phyloP scores from a whole-genome alignment of 2,888 invertebrate genomes.

The Drosophila diplacantha region DNA sequence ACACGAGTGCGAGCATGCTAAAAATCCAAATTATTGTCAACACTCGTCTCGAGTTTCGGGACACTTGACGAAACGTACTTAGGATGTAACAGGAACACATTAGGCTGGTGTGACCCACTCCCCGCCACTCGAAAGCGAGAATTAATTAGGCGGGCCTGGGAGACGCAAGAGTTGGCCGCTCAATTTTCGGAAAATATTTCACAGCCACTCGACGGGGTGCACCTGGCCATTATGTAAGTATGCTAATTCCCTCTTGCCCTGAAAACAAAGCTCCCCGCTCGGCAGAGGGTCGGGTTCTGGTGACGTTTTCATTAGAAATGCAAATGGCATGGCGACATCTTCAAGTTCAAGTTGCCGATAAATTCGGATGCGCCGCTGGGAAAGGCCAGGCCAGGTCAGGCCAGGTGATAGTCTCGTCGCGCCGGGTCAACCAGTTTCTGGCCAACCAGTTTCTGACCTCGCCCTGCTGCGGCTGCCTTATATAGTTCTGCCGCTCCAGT shows the following conservation, averaged over 20 bases:
- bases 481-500: constrained; percentile 29
- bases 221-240: constrained; percentile 26
- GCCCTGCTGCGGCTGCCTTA: constrained; percentile 1
- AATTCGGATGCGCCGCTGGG: constrained; percentile 43
- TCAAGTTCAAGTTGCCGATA: constrained; percentile 67
- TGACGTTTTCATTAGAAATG: constrained; percentile 58
- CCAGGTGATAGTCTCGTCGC: constrained; percentile 50
- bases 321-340: constrained; percentile 56
- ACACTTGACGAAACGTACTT: constrained; percentile 12
- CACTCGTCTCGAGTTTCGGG: constrained; percentile 30
- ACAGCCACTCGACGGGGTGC: constrained; percentile 24
- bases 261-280: constrained; percentile 21
- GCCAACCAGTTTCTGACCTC: constrained; percentile 46
- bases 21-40: constrained; percentile 51
- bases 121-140: constrained; percentile 4
- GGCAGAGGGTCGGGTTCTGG: constrained; percentile 37
- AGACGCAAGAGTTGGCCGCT: constrained; percentile 17
- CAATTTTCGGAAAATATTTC: constrained; percentile 16
- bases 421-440: constrained; percentile 49
- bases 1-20: constrained; percentile 43
- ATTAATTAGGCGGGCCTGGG: constrained; percentile 6
- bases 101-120: constrained; percentile 7
- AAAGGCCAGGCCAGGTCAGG: constrained; percentile 55
- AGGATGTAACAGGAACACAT: constrained; percentile 6
- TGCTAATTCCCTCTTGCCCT: constrained; percentile 22